A percentile compares a stretch with the other conserved stretches of the same genome.
These are phyloP conservation scores for Eilema griseolum DNA, from an alignment of 2,888 invertebrate genomes.

Conservation along the genomic window DNA sequence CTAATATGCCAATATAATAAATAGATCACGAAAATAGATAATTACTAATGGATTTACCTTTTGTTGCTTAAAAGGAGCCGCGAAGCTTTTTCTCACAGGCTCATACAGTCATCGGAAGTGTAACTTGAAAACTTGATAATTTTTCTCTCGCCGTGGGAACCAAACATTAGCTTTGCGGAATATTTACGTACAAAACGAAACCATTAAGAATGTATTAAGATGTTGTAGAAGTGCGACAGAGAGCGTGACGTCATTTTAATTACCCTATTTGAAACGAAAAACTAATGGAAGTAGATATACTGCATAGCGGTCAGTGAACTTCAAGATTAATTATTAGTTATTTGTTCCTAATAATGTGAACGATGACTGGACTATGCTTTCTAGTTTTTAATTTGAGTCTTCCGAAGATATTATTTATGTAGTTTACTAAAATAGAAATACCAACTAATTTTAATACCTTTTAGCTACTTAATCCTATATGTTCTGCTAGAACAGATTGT, in stretches of 20 bases:
- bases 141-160: constrained; percentile 33
- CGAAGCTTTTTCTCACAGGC: background rate
- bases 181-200: constrained; percentile 21
- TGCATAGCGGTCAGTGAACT: constrained; percentile 10
- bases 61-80: too few species aligned
- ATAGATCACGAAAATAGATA: too few species aligned
- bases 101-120: background rate
- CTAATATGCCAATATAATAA: too few species aligned
- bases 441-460: background rate
- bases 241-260: constrained; percentile 22
- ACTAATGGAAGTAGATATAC: background rate
- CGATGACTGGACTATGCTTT: background rate
- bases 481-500: too few species aligned
- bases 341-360: background rate
- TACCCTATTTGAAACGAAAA: constrained; percentile 14
- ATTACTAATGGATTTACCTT: too few species aligned
- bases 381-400: background rate
- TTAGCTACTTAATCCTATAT: background rate
- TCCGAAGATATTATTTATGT: too few species aligned
- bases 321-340: background rate
- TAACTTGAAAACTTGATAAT: background rate
- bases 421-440: too few species aligned
- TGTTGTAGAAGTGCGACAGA: constrained; percentile 1
- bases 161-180: constrained; percentile 29
- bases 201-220: constrained; percentile 36